Evolutionary conservation across 2,113 vertebrate species (phyloP).

Genomic region (Carassius auratus): DNA sequence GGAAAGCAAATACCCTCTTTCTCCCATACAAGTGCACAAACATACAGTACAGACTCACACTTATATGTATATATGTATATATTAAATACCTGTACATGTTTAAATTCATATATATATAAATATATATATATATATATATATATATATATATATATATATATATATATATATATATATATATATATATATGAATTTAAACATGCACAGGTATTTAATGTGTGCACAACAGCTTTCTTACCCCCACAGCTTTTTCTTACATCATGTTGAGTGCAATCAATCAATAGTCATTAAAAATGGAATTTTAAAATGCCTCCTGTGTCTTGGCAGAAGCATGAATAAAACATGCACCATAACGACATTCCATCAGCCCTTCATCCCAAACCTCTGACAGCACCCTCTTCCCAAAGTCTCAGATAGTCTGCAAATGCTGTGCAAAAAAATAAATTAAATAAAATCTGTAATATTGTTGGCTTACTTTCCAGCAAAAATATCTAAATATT

Average conservation of each 20-base stretch:
- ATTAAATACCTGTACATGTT: too few relatives aligned
- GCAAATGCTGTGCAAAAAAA: slow-evolving; percentile 11
- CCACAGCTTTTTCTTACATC: slow-evolving; percentile 7
- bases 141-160: too few relatives aligned
- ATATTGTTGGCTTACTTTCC: neutral
- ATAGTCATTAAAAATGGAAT: slow-evolving; percentile 54
- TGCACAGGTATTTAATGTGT: neutral
- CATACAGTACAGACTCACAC: too few relatives aligned
- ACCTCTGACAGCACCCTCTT: slow-evolving; percentile 7
- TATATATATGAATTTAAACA: neutral
- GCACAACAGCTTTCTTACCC: neutral
- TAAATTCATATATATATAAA: too few relatives aligned
- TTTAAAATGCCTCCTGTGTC: slow-evolving; percentile 39
- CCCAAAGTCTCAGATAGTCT: slow-evolving; percentile 17
- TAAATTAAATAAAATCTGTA: neutral
- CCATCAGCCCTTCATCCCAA: slow-evolving; percentile 39
- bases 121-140: too few relatives aligned
- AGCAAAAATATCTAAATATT: slow-evolving; percentile 7
- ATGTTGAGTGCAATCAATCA: slow-evolving; percentile 47
- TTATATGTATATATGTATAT: too few relatives aligned
- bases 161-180: too few relatives aligned
- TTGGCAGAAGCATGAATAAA: slow-evolving; percentile 56
- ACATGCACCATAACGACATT: slow-evolving; percentile 47
- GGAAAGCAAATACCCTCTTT: too few relatives aligned
- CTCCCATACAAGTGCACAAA: too few relatives aligned